Evolutionary conservation across 2,113 vertebrate genomes (phyloP), one percentile per base, ranked within the genome.

Genomic region (Oryzias celebensis): DNA sequence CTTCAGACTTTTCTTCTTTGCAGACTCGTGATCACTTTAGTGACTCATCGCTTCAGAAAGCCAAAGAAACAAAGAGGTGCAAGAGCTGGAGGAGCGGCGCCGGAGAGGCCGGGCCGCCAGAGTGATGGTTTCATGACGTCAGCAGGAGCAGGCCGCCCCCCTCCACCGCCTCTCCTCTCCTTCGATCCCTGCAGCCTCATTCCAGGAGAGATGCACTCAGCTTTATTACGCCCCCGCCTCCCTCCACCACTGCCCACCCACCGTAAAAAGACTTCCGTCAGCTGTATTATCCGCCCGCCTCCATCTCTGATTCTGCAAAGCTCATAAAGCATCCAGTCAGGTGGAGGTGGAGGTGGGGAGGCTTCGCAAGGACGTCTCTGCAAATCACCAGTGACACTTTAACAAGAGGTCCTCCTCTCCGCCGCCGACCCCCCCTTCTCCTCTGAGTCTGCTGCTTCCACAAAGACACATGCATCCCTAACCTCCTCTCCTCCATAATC

Each of bases 201-300:
- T 90, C 77, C 78, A 84, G 73, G 64, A 88, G 73, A 81, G 84
- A 88, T 83, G 90, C 90, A 90, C 91, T 92, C 87, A 89, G 88
- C 87, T 89, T 91, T 92, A 91, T 93, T 90, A 80, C 52, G 49
- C 50, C 62, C 45, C 22, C 14, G 43, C 59, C 42, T 63, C 68
- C 22, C 70, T 31, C 26, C 68, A 62, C 72, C 77, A 55, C 80
- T 75, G 69, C 70, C 82, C 65, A 75, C 65, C 73, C 80, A 60
- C 84, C 76, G 85, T 88, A 84, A 91, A 91, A 91, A 87, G 62
- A 78, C 82, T 89, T 87, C 87, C 83, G 91, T 92, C 90, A 90
- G 85, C 90, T 86, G 79, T 83, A 88, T 89, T 84, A 84, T 78
- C 69, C 79, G 76, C 77, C 75, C 73, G 71, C 82, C 84, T 85